Evolutionary conservation across 2,888 invertebrate genomes (phyloP).

Genomic region (Sarcophaga variegata): DNA sequence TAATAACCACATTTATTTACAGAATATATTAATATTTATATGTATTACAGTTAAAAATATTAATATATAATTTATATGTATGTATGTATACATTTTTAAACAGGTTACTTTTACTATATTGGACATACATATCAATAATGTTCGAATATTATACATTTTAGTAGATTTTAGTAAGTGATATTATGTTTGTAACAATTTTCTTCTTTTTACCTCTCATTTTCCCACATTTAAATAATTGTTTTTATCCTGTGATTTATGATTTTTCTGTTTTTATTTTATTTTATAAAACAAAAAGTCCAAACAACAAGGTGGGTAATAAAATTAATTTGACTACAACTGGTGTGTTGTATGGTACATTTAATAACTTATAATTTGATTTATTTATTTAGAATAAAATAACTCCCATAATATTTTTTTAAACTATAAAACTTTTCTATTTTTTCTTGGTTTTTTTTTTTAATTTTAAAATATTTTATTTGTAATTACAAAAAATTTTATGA

Average conservation of each 20-base stretch:
- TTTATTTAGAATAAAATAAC: no score
- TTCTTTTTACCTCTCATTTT: not conserved
- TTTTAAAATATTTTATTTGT: no score
- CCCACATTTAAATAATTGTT: not conserved
- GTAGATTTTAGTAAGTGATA: not conserved
- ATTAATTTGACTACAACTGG: not conserved
- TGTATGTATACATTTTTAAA: not conserved
- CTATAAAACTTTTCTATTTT: no score
- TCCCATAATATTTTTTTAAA: no score
- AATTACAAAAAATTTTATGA: no score
- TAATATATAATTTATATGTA: conserved; percentile 6
- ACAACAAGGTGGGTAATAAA: conserved; percentile 29
- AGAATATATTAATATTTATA: conserved; percentile 36
- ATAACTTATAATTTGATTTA: not conserved
- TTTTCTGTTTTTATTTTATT: not conserved
- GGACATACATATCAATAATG: no score
- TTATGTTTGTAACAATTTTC: not conserved
- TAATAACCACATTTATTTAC: conserved; percentile 57
- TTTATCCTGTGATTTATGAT: not conserved
- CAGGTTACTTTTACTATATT: no score
- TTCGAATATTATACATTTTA: not conserved
- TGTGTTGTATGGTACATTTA: not conserved
- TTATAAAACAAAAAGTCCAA: conserved; percentile 19
- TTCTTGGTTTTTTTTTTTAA: no score
- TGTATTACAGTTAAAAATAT: conserved; percentile 13